Evolutionary conservation across 2,888 invertebrate species (phyloP), one percentile per base, ranked within the genome.

Genomic region (Campoplex capitator): DNA sequence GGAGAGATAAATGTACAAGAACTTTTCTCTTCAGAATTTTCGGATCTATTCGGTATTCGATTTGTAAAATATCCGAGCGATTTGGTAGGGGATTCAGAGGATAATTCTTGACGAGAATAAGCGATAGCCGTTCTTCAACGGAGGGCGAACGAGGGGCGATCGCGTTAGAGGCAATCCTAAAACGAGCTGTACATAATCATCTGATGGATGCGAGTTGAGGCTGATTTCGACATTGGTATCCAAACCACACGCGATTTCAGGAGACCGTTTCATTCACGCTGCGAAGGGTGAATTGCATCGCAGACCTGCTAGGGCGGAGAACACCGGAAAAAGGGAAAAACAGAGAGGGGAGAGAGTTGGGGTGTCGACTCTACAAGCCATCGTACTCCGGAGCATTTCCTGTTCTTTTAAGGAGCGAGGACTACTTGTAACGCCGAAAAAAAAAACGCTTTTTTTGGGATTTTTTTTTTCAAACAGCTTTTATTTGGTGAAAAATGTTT

Each of bases 231-330:
- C 71, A 70, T 23, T 65, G 70, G 42, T 38, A 48, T 74, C 32
- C 48, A 16, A 70, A 38, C 70, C 38, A 32, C 80, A 80, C 65
- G 84, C 80, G 54, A 84, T 80, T 76, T 73, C 23, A n/a, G 56
- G 71, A 9, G 35, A 32, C 32, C 62, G 16, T 67, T 67, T 62
- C 35, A 16, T n/a, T 80, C 42, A 13, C 68, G 56, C 9, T 45
- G 4, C 38, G 79, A 32, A 79, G 45, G 32, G 45, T 32, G 70
- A 70, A 45, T 79, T 70, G 16, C 71, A 71, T n/a, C 51, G 35
- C 6, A 56, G 58, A 45, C n/a, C 11, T 9, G 16, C 28, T 1
- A 28, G 16, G 45, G 8, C 32, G 4, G 62, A 71, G 45, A 62
- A 8, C 32, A 23, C 9, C 2, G 16, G 51, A 62, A 62, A 58